Evolutionary conservation across 2,888 invertebrate species (phyloP), one percentile per base, ranked within the genome.

Genomic region (Cephus rjabovi): DNA sequence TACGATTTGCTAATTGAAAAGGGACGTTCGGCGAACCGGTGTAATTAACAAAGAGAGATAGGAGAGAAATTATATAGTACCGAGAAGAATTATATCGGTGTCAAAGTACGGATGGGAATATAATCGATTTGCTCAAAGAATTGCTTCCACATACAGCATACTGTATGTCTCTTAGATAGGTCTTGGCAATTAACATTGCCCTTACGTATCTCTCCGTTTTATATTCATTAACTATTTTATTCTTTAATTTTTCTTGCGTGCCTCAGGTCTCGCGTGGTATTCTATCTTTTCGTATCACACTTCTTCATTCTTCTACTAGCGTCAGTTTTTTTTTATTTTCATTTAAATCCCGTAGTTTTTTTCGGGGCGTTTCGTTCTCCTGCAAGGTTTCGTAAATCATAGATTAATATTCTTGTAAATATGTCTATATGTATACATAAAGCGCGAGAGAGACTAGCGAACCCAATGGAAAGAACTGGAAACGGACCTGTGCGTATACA

Each of bases 101-200:
- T 23, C 23, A 56, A 56, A 56, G 15, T 23, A 9, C 37, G 68
- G 80, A 80, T 83, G 15, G 9, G 56, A 86, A 86, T 82, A 86
- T 85, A 81, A 83, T 85, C 86, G 80, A 89, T 88, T 89, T 89
- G 89, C 90, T 90, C 90, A 90, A 90, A 88, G 76, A 84, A 86
- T 86, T 86, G 88, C 89, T 89, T 89, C 90, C 89, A 89, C 82
- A 76, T 83, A 82, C 78, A 79, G 9, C 56, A 40, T 56, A 56
- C 9, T 56, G 23, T 56, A 56, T 15, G 23, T 56, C 56, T 56
- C 15, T 40, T 56, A 56, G 56, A 23, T 56, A 56, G 9, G 56
- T 56, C 2, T 23, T 15, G 56, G 23, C 23, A 56, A 23, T 56
- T 56, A 23, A 23, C 15, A 56, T 9, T 56, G 56, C 56, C 56